These are phyloP conservation scores for Eonycteris spelaea DNA, from an alignment of 2,113 vertebrate species.

Conservation along the genomic window DNA sequence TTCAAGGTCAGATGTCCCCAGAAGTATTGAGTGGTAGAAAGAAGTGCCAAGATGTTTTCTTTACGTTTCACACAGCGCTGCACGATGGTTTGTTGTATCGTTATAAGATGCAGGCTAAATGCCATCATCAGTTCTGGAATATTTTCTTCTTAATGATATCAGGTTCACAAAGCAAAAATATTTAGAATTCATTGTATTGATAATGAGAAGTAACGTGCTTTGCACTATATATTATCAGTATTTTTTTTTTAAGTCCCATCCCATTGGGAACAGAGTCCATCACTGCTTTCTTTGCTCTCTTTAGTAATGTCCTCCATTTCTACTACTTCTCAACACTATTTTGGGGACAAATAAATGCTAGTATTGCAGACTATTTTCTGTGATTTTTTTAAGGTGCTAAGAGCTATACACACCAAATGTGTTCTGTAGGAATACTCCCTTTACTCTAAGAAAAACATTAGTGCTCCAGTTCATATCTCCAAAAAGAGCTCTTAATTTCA, in stretches of 20 bases:
- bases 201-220: slow-evolving; percentile 46
- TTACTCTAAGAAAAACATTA: neutral
- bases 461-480: neutral
- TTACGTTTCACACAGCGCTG: slow-evolving; percentile 54
- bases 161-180: slow-evolving; percentile 40
- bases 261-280: slow-evolving; percentile 52
- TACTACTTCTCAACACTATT: neutral
- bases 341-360: slow-evolving; percentile 15
- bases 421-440: neutral
- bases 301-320: neutral
- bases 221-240: neutral
- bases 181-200: slow-evolving; percentile 45
- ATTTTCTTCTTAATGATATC: slow-evolving; percentile 39
- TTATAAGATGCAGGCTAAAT: slow-evolving; percentile 7
- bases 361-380: neutral
- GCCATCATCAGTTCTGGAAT: neutral
- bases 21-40: slow-evolving; percentile 32
- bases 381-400: neutral
- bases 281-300: slow-evolving; percentile 54
- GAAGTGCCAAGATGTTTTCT: slow-evolving; percentile 52
- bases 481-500: neutral
- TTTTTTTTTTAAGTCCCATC: slow-evolving; percentile 5
- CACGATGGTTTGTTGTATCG: slow-evolving; percentile 41
- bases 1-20: slow-evolving; percentile 67
- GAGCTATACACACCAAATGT: neutral